Conservation (phyloP, 1,140 invertebrate species). For the Bombus vancouverensis region DNA sequence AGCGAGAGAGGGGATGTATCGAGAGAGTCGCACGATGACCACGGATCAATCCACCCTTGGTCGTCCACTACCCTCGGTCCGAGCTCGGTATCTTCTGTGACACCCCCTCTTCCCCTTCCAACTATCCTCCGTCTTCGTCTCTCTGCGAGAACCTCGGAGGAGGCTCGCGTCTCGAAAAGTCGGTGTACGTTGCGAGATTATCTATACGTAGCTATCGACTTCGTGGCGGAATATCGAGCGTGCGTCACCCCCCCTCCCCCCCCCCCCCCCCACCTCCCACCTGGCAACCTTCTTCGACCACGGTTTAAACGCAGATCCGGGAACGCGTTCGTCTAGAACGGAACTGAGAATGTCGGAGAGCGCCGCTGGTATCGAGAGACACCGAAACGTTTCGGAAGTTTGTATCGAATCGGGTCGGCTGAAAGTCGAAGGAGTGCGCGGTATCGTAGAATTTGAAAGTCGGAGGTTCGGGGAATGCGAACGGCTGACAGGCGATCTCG, state of each 20-base stretch:
- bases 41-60: conserved; percentile 73
- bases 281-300: neutral
- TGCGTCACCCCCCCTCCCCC: neutral
- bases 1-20: conserved; percentile 53
- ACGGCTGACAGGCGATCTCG: conserved; percentile 36
- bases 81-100: conserved; percentile 15
- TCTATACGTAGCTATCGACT: conserved; percentile 64
- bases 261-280: no score
- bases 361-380: no score
- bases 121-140: neutral
- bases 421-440: neutral
- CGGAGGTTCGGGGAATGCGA: neutral
- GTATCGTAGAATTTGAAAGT: conserved; percentile 20
- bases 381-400: neutral
- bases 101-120: neutral
- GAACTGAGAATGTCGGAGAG: neutral
- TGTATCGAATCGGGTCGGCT: no score
- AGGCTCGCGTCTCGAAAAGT: conserved; percentile 54
- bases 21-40: conserved; percentile 64
- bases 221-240: conserved; percentile 44
- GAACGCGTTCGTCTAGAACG: neutral
- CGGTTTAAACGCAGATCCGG: neutral
- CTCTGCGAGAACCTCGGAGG: neutral
- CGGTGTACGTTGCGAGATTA: conserved; percentile 58
- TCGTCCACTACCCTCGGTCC: conserved; percentile 56